Evolutionary conservation across 2,888 invertebrate species (phyloP), one percentile per base, ranked within the genome.

Genomic region (Epirrhoe tristata): DNA sequence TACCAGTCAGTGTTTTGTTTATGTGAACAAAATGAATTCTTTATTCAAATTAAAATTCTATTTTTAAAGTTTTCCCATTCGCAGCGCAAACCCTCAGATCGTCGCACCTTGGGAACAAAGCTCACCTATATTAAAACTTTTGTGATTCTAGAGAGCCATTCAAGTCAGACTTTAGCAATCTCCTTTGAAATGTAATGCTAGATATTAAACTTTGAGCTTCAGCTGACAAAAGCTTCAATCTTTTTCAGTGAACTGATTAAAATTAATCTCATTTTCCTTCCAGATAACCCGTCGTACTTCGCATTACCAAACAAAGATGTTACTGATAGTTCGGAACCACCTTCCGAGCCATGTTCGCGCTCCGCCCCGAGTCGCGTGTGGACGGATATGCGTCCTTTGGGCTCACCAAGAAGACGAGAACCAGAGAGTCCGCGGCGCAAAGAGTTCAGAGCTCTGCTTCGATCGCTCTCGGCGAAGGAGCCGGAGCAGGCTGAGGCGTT

Each of bases 271-370:
- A 48, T 48, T 50, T 71, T 77, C 83, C 91, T 85, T 94, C 76
- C 94, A 96, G 96, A 96, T 91, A 97, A 96, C 88, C 96, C 96
- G 54, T 96, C 96, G 71, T 97, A 97, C 86, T 97, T 97, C 87
- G 95, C 96, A 79, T 88, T 96, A 78, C 94, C 94, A 74, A 93
- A 94, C 80, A 94, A 91, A 74, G 89, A 92, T 85, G 89, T 88
- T 62, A 77, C 88, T 6, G 89, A 91, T 65, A 84, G 81, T 73
- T 81, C 81, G 31, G 86, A 85, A 34, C 72, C 84, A 12, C 79
- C 79, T 32, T 74, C 95, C 65, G 95, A 94, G 67, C 93, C 95
- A 70, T 95, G 95, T 72, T 94, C 96, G 72, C 93, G 94, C 51
- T 96, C 96, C 8, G 96, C 96, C 53, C 96, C 96, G 0, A 90